phyloP scores from a whole-genome alignment of 53 echinoderm and acorn worm genomes.

The Stichopus horrens region DNA sequence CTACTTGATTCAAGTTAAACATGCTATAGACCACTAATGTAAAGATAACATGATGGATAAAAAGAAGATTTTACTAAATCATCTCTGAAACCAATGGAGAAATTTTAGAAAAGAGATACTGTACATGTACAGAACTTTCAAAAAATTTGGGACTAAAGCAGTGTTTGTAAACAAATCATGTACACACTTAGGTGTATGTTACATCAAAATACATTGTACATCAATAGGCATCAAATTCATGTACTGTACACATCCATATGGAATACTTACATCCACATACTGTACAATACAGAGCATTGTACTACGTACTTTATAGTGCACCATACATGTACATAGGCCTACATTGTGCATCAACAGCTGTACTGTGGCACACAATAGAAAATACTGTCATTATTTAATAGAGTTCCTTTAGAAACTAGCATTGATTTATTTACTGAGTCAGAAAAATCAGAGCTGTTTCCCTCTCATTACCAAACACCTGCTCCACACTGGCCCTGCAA shows the following conservation, averaged over 20 bases:
- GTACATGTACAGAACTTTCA: too few species aligned
- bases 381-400: neutral
- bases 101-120: too few species aligned
- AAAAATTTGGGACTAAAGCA: too few species aligned
- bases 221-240: too few species aligned
- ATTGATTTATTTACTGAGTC: conserved; percentile 3
- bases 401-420: neutral
- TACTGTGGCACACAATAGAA: neutral
- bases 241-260: neutral
- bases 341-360: neutral
- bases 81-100: too few species aligned
- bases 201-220: too few species aligned
- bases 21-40: too few species aligned
- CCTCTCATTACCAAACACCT: conserved; percentile 12
- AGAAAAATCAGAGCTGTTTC: neutral
- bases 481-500: conserved; percentile 14
- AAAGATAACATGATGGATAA: too few species aligned
- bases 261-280: neutral
- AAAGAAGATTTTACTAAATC: too few species aligned
- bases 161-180: too few species aligned
- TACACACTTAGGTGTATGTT: too few species aligned
- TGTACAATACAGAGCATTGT: neutral
- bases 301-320: neutral
- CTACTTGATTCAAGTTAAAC: too few species aligned
- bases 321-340: neutral